Base-by-base conservation (phyloP, 2,888 invertebrate genomes). In the Pollenia amentaria region DNA sequence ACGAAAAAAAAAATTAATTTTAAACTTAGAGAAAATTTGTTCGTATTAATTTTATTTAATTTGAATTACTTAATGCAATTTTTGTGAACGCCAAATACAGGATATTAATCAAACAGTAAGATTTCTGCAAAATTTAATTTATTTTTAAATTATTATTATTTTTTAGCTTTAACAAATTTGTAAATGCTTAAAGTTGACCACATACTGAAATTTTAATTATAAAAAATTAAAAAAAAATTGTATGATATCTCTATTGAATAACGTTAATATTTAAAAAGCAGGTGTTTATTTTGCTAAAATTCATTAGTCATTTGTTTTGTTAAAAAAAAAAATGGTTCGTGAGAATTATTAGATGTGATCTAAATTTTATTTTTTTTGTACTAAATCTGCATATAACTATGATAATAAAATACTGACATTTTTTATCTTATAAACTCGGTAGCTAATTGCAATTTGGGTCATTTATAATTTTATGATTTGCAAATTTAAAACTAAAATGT, bases 271-370 rank as follows among this genome's bases (percentile, higher is more conserved):
- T 29, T 0, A 29, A 29, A 29, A 29, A 29, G 29, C 64, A 64
- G 64, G 64, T 64, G 64, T 64, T 44, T 18, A 51, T 42, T 18
- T 64, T 42, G 12, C 29, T 42, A 18, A 16, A 64, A 42, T 44
- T 42, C 11, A 18, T 64, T 64, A 64, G 64, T 64, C 64, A 44
- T 64, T 64, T 44, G 42, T 64, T 64, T 64, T 42, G 29, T 14
- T 57, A 29, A 29, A 29, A 29, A 29, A n/a, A 21, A 29, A 29
- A 29, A 29, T 44, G 4, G 6, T 42, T 64, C 42, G 64, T 64
- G 64, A 64, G 64, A 64, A 64, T 7, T 18, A 64, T 44, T 44
- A 42, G n/a, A 64, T 42, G 64, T 44, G 64, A 64, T 64, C 42
- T 64, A 42, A 64, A 42, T 64, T 64, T 44, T 18, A 18, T 18